Base-by-base conservation (phyloP, 1,140 invertebrate genomes). In the Protaetia brevitarsis region DNA sequence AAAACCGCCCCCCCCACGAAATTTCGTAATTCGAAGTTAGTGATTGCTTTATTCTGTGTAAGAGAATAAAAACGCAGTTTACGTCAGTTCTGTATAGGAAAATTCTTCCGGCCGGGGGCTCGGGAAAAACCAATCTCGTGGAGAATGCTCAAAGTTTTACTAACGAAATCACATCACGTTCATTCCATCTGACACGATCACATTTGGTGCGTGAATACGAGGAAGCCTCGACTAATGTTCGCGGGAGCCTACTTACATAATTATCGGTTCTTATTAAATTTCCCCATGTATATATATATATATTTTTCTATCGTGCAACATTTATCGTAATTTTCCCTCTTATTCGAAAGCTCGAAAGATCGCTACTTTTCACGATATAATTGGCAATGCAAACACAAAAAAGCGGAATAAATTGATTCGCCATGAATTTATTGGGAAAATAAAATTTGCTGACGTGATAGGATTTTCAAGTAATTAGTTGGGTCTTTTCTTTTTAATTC, bases 11-110 rank as follows among this genome's bases (percentile, higher is more conserved):
- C 3, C 10, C 4, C 34, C 11, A 37, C 4, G 16, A 3, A 37
- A 37, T 37, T 5, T 37, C 34, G 34, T 1, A 13, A 5, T 37
- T 0, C 16, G 11, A 37, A 37, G 34, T 37, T 45, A n/a, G n/a
- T 45, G n/a, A 45, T 45, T 19, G 41, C 41, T 45, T 45, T 45
- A 45, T 45, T 45, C 16, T 45, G 23, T 3, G 41, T 45, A 3
- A 45, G 41, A 45, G 41, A 45, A 45, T 58, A 27, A 30, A 58
- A 27, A 30, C 56, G 56, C 28, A 28, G 56, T 58, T 58, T 58
- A 23, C 11, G 13, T 3, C 13, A 56, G 26, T 56, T 56, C n/a
- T 56, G 26, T 6, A 19, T 21, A 11, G 5, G 51, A 3, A 19
- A 13, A 56, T 27, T 27, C 51, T 8, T 13, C 26, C 5, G 26